A percentile compares a stretch with the other conserved stretches of the same genome.
These are phyloP conservation scores for Lasioglossum morio DNA, from an alignment of 2,888 invertebrate species.

Conservation along the genomic window DNA sequence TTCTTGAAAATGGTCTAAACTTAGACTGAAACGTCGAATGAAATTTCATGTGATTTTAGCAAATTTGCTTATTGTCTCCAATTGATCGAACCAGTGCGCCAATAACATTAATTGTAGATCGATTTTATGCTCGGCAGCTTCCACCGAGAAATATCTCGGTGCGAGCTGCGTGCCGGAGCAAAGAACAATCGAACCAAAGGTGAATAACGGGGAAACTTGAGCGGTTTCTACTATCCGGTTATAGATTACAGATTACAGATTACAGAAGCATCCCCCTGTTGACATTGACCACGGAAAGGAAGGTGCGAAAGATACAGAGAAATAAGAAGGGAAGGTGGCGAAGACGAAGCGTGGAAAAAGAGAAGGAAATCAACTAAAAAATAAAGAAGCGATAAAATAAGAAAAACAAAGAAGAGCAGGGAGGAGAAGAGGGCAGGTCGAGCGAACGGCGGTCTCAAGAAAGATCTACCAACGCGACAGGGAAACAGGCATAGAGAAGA, in stretches of 20 bases:
- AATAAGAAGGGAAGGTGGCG: neutral
- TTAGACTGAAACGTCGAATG: no score
- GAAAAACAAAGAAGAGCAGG: slow-evolving; percentile 14
- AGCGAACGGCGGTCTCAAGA: neutral
- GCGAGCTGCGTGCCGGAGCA: no score
- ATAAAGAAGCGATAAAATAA: neutral
- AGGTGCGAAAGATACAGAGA: slow-evolving; percentile 28
- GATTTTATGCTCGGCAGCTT: neutral
- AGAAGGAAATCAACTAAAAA: neutral
- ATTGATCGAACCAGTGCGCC: no score
- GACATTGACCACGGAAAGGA: slow-evolving; percentile 21
- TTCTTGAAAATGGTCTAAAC: no score
- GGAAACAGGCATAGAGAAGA: slow-evolving; percentile 17
- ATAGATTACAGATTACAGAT: slow-evolving; percentile 2
- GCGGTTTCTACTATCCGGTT: slow-evolving; percentile 36
- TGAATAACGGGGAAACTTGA: neutral
- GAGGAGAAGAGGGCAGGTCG: slow-evolving; percentile 29
- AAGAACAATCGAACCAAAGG: neutral
- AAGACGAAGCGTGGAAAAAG: slow-evolving; percentile 17
- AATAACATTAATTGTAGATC: no score
- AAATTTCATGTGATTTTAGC: no score
- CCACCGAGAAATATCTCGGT: no score
- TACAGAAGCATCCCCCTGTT: slow-evolving; percentile 26
- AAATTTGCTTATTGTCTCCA: no score
- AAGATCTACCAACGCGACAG: slow-evolving; percentile 12